These are phyloP conservation scores for Thripadectes ignobilis DNA, from an alignment of 2,797 vertebrate genomes.

Conservation along the genomic window DNA sequence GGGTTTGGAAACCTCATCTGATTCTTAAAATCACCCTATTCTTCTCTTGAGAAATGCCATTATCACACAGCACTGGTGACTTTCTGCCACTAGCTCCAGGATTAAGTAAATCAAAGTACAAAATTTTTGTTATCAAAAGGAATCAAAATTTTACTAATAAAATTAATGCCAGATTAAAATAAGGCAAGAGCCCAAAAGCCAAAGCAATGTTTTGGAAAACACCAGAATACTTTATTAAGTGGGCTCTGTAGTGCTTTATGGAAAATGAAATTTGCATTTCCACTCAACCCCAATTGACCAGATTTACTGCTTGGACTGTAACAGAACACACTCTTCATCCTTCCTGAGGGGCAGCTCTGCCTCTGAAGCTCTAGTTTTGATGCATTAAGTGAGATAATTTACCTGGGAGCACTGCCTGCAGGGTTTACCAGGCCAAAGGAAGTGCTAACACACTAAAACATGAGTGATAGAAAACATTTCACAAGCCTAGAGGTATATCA, in stretches of 20 bases:
- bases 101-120: neutral
- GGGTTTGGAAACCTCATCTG: neutral
- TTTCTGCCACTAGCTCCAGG: neutral
- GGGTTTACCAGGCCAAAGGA: neutral
- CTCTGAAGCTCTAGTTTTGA: neutral
- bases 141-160: neutral
- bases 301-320: neutral
- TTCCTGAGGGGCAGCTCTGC: neutral
- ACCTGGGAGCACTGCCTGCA: neutral
- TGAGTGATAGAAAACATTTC: neutral
- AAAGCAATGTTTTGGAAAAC: neutral
- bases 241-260: neutral
- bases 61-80: neutral
- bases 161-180: neutral
- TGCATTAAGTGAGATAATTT: neutral
- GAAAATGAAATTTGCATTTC: neutral
- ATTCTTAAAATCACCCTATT: neutral
- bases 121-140: neutral
- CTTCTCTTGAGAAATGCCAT: neutral
- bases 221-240: neutral
- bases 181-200: neutral
- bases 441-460: neutral
- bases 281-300: neutral
- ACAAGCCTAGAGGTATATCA: neutral
- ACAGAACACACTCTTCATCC: neutral